Percentiles rank a stretch among this genome's conserved stretches.
phyloP scores from a whole-genome alignment of 1,140 invertebrate species.

The Drosophila kanapiae region DNA sequence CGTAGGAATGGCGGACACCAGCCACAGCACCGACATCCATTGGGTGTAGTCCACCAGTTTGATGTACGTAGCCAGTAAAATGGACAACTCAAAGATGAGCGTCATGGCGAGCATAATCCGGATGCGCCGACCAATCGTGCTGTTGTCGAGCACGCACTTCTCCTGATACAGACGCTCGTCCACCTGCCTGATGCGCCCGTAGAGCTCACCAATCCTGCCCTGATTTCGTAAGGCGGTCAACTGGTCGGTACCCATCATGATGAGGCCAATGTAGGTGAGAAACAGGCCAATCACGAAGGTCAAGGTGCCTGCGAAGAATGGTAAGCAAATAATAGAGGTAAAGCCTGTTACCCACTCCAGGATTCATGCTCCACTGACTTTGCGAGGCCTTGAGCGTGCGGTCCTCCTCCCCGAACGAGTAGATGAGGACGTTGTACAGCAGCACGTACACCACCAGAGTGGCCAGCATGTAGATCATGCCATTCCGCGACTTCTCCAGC shows the following conservation, averaged over 20 bases:
- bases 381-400: slow-evolving; percentile 71
- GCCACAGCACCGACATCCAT: slow-evolving; percentile 73
- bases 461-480: slow-evolving; percentile 59
- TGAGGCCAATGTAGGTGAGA: slow-evolving; percentile 79
- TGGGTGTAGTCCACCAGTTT: slow-evolving; percentile 68
- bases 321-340: not conserved
- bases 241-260: slow-evolving; percentile 84
- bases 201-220: slow-evolving; percentile 64
- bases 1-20: slow-evolving; percentile 73
- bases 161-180: slow-evolving; percentile 75
- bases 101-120: slow-evolving; percentile 69
- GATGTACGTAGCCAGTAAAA: slow-evolving; percentile 66
- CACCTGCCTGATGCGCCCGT: slow-evolving; percentile 73
- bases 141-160: slow-evolving; percentile 70
- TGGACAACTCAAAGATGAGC: slow-evolving; percentile 72
- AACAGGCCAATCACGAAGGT: slow-evolving; percentile 84
- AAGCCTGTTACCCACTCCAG: not conserved
- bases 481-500: slow-evolving; percentile 69
- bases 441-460: slow-evolving; percentile 58
- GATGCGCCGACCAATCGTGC: slow-evolving; percentile 57
- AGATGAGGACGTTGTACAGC: slow-evolving; percentile 76
- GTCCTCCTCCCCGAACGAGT: slow-evolving; percentile 76
- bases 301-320: slow-evolving; percentile 66
- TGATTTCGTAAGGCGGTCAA: slow-evolving; percentile 74
- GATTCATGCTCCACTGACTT: slow-evolving; percentile 57